Evolutionary conservation across 2,797 vertebrate genomes (phyloP).

Genomic region (Cuniculus paca): DNA sequence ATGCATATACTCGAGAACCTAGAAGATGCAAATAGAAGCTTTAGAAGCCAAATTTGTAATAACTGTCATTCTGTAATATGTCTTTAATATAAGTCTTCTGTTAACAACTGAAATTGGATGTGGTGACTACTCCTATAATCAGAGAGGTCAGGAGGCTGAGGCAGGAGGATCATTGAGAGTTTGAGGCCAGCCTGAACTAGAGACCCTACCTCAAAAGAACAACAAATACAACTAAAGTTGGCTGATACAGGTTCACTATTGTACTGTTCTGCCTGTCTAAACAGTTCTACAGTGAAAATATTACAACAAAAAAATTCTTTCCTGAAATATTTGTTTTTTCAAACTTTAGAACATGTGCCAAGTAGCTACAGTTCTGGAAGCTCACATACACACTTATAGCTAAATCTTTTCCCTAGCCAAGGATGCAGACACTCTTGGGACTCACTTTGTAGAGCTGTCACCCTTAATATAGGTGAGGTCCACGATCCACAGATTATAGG

Average conservation of each 20-base stretch:
- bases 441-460: background rate
- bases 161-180: background rate
- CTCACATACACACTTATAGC: background rate
- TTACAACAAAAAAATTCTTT: background rate
- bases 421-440: background rate
- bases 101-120: background rate
- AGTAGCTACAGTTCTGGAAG: background rate
- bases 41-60: slow-evolving; percentile 24
- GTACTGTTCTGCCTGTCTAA: background rate
- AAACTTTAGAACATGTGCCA: background rate
- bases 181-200: background rate
- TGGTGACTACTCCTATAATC: background rate
- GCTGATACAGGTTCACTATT: background rate
- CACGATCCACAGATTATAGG: background rate
- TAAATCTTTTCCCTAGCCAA: background rate
- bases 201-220: background rate
- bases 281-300: background rate
- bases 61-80: background rate
- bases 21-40: background rate
- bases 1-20: background rate
- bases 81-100: background rate
- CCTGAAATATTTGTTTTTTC: slow-evolving; percentile 23
- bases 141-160: background rate
- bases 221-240: background rate
- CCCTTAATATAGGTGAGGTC: background rate